Evolutionary conservation across 2,113 vertebrate species (phyloP), one percentile per base, ranked within the genome.

Genomic region (Seriola aureovittata): DNA sequence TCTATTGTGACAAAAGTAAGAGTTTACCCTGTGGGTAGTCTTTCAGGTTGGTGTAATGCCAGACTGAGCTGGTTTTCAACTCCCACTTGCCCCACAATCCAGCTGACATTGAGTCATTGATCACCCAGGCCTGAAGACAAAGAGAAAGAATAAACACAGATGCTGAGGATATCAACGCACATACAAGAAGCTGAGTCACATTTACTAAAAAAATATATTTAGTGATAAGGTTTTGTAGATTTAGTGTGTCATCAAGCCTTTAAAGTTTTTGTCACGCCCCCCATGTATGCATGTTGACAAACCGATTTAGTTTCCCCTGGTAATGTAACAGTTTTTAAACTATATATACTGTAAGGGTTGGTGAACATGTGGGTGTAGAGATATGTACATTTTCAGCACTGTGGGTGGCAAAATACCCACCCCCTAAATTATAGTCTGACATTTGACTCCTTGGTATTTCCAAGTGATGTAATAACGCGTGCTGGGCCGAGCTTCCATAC

Each of bases 1-100:
- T 32, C 7, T 29, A 21, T 5, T 12, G 58, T 42, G 57, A 44
- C 12, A 42, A 64, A 64, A 46, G 23, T 23, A 32, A 23, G 9
- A 12, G 5, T 38, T 90, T 88, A 93, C 93, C 94, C 66, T 93
- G 89, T 42, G 92, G 82, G 75, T 87, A 92, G 50, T 84, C n/a
- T 25, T 89, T 88, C 65, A 95, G 86, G 75, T 90, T 91, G 71
- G 80, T 88, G 92, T 94, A 94, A 74, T 94, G 89, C 95, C 95
- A 96, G 10, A 59, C 85, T 60, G 71, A 42, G 23, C 50, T 66
- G 3, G 4, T 32, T 29, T 29, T 29, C 23, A 90, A 50, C 55
- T 90, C 86, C 95, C 95, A 96, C 52, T 32, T 80, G 44, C 93
- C 94, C 95, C 95, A 96, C 67, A 96, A 25, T 80, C 96, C 95